Conservation (phyloP, 2,888 invertebrate genomes). For the Eutolmus rufibarbis region DNA sequence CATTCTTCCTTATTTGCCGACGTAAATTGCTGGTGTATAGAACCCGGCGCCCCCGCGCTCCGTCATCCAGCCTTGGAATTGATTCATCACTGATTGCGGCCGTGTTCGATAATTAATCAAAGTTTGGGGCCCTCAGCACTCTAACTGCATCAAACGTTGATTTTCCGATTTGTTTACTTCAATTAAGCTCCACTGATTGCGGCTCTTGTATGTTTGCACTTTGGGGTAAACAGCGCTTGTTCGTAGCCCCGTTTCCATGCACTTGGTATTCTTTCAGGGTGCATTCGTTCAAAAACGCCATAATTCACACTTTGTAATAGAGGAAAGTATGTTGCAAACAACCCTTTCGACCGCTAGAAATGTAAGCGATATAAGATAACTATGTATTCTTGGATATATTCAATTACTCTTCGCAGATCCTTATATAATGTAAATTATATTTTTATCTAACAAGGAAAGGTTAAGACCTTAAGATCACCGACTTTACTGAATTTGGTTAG, state of each 20-base stretch:
- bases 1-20: not conserved
- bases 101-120: conserved; percentile 15
- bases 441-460: too few species aligned
- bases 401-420: too few species aligned
- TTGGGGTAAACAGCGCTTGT: not conserved
- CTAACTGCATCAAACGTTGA: conserved; percentile 14
- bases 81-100: conserved; percentile 23
- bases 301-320: not conserved
- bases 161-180: conserved; percentile 26
- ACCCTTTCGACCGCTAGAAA: not conserved
- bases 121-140: not conserved
- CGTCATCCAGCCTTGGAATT: not conserved
- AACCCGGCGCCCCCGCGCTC: not conserved
- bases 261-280: not conserved
- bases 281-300: not conserved
- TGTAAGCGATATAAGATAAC: too few species aligned
- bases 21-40: not conserved
- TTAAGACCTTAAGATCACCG: too few species aligned
- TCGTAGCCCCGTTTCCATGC: not conserved
- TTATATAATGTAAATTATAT: too few species aligned
- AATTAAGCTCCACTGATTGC: conserved; percentile 18
- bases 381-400: too few species aligned
- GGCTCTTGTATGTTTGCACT: conserved; percentile 9
- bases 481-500: too few species aligned
- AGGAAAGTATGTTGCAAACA: not conserved